These are phyloP conservation scores for Lypha dubia DNA, from an alignment of 2,888 invertebrate genomes.

Conservation along the genomic window DNA sequence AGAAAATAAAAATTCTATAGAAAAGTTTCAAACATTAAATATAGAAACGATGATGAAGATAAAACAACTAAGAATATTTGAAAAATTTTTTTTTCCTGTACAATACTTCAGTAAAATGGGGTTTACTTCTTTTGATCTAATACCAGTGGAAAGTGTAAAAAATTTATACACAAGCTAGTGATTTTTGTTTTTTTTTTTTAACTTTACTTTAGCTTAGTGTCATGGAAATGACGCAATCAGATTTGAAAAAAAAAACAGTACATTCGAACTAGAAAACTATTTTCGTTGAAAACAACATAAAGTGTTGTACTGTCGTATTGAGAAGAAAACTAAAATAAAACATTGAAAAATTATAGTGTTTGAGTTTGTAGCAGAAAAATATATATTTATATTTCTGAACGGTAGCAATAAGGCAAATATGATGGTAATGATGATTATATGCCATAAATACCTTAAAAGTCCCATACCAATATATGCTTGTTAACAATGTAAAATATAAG, in stretches of 20 bases:
- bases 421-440: too few relatives aligned
- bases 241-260: conserved; percentile 51
- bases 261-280: conserved; percentile 52
- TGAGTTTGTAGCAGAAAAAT: conserved; percentile 4
- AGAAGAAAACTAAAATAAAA: conserved; percentile 1
- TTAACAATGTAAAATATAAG: conserved; percentile 18
- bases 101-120: conserved; percentile 18
- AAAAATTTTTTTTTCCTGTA: conserved; percentile 5
- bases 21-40: conserved; percentile 21
- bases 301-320: neutral
- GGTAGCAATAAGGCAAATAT: too few relatives aligned
- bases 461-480: conserved; percentile 15
- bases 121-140: conserved; percentile 12
- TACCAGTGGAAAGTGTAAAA: neutral
- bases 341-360: neutral
- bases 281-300: conserved; percentile 24
- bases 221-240: conserved; percentile 65
- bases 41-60: conserved; percentile 28
- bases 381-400: neutral
- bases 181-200: too few relatives aligned
- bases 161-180: neutral
- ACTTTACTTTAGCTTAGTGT: conserved; percentile 20
- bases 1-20: neutral
- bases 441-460: conserved; percentile 13
- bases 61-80: conserved; percentile 18